phyloP scores from a whole-genome alignment of 2,113 vertebrate species.

The Hippoglossus stenolepis region DNA sequence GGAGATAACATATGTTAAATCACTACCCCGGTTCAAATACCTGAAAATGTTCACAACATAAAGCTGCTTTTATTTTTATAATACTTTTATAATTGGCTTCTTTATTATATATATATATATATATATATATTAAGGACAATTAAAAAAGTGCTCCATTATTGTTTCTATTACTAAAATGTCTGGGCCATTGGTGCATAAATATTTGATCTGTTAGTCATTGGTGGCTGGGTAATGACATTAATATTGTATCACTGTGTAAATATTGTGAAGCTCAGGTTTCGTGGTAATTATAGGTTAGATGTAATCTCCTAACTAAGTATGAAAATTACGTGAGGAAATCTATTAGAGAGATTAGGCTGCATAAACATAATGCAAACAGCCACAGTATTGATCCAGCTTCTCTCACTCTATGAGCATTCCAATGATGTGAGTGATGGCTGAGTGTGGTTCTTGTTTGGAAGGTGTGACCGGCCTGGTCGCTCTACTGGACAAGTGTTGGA shows the following conservation, averaged over 20 bases:
- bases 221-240: too few species aligned
- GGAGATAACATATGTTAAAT: too few species aligned
- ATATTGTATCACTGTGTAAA: background rate
- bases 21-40: too few species aligned
- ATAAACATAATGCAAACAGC: conserved; percentile 6
- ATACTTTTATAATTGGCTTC: too few species aligned
- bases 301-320: conserved; percentile 4
- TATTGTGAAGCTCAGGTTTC: conserved; percentile 1
- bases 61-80: too few species aligned
- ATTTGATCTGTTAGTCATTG: background rate
- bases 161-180: too few species aligned
- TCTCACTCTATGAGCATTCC: conserved; percentile 41
- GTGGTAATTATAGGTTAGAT: conserved; percentile 12
- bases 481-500: conserved; percentile 45
- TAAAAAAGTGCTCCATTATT: too few species aligned
- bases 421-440: conserved; percentile 48
- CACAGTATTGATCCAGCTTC: conserved; percentile 3
- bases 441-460: conserved; percentile 62
- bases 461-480: conserved; percentile 31
- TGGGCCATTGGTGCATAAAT: conserved; percentile 6
- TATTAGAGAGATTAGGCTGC: background rate
- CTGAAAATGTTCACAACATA: too few species aligned
- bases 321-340: conserved; percentile 10
- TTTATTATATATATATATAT: too few species aligned
- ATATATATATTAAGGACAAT: too few species aligned